Evolutionary conservation across 2,888 invertebrate genomes (phyloP).

Genomic region (Sarcophaga carnaria): DNA sequence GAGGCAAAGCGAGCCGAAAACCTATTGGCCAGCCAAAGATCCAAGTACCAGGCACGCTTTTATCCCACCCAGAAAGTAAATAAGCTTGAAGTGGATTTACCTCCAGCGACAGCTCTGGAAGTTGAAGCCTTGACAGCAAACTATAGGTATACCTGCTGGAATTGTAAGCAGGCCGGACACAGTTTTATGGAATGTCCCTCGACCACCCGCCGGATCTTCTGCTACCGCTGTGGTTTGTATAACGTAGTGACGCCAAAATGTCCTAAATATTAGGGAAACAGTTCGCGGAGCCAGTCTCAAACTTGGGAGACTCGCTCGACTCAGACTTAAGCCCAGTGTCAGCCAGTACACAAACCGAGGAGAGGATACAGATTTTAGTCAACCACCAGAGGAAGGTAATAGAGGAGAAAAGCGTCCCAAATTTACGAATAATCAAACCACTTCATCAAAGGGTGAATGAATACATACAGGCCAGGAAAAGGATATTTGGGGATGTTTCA

Average conservation of each 20-base stretch:
- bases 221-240: too few species aligned
- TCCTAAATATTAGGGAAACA: too few species aligned
- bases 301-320: too few species aligned
- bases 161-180: slow-evolving; percentile 1
- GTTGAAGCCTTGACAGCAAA: not conserved
- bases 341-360: too few species aligned
- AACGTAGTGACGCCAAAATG: too few species aligned
- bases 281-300: too few species aligned
- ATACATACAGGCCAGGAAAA: not conserved
- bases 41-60: not conserved
- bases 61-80: not conserved
- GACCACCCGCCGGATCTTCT: too few species aligned
- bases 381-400: not conserved
- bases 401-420: too few species aligned
- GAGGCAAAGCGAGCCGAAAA: slow-evolving; percentile 23
- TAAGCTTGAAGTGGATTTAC: not conserved
- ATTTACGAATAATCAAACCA: not conserved
- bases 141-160: not conserved
- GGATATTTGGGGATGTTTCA: not conserved
- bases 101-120: not conserved
- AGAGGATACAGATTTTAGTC: too few species aligned
- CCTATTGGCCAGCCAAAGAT: slow-evolving; percentile 3
- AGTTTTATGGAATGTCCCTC: not conserved
- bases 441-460: not conserved
- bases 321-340: too few species aligned